Evolutionary conservation across 2,888 invertebrate genomes (phyloP).

Genomic region (Drosophila testacea): DNA sequence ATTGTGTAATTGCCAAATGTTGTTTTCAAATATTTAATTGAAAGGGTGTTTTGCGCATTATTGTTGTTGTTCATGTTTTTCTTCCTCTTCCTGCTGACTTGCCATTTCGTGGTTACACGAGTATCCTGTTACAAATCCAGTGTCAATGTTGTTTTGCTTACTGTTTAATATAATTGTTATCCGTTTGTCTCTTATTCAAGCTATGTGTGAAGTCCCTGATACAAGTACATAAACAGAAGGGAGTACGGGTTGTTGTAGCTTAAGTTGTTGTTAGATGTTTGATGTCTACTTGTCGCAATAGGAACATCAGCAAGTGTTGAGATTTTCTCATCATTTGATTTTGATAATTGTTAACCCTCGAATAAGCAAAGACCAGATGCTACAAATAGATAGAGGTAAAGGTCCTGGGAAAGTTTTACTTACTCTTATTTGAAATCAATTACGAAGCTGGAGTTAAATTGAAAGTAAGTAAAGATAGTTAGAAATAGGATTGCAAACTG

Average conservation of each 20-base stretch:
- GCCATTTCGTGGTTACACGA: constrained; percentile 83
- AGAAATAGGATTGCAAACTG: too few relatives aligned
- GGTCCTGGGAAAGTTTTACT: constrained; percentile 42
- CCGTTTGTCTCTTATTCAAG: constrained; percentile 57
- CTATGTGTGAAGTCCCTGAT: constrained; percentile 15
- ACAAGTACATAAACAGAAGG: not conserved
- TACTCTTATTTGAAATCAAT: not conserved
- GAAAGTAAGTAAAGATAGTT: not conserved
- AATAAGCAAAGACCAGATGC: constrained; percentile 51
- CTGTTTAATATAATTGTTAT: constrained; percentile 80
- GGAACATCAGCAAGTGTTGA: constrained; percentile 58
- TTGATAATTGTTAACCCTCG: constrained; percentile 42
- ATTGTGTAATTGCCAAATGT: constrained; percentile 83
- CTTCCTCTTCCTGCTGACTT: constrained; percentile 35
- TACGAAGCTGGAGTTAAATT: not conserved
- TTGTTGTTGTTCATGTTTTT: constrained; percentile 32
- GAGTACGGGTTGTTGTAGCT: constrained; percentile 16
- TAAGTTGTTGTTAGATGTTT: constrained; percentile 20
- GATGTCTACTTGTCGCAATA: constrained; percentile 16
- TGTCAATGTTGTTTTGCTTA: constrained; percentile 70
- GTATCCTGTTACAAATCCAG: constrained; percentile 85
- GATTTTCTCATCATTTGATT: constrained; percentile 63
- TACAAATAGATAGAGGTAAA: constrained; percentile 29
- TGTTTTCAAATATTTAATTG: constrained; percentile 83
- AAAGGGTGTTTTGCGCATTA: constrained; percentile 78